Conservation (phyloP, 1,140 invertebrate species). For the Temnothorax longispinosus region DNA sequence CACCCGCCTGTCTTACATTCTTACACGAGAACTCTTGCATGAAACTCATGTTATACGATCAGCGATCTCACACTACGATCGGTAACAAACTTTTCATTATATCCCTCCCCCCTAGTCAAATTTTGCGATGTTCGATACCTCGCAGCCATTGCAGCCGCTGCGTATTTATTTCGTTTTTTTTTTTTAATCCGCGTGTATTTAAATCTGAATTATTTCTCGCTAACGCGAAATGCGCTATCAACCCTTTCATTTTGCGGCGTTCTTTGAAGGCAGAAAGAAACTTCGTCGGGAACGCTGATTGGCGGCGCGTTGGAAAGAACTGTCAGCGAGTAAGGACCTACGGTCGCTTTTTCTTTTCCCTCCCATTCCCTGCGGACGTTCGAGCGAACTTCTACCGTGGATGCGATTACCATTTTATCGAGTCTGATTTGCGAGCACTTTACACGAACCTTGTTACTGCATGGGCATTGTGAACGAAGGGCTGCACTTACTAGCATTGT, state of each 20-base stretch:
- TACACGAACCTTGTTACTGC: constrained; percentile 74
- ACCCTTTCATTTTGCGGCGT: constrained; percentile 47
- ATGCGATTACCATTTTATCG: constrained; percentile 84
- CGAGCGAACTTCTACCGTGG: constrained; percentile 60
- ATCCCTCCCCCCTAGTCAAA: background rate
- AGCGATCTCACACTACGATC: background rate
- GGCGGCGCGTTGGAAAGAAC: constrained; percentile 70
- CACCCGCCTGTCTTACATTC: background rate
- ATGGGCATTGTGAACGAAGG: constrained; percentile 64
- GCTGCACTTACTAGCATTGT: constrained; percentile 72
- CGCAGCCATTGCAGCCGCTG: background rate
- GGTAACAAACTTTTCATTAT: constrained; percentile 9
- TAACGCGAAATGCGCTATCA: background rate
- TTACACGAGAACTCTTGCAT: constrained; percentile 10
- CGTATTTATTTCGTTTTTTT: background rate
- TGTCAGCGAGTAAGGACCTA: constrained; percentile 62
- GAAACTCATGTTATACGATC: constrained; percentile 5
- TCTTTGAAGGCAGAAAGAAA: constrained; percentile 50
- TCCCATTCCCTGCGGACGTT: constrained; percentile 1
- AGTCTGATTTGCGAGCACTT: constrained; percentile 83
- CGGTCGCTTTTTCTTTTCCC: constrained; percentile 35
- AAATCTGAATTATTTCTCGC: background rate
- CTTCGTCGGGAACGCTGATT: constrained; percentile 57
- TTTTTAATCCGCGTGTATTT: background rate
- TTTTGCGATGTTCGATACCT: background rate